Conservation (phyloP, 2,888 invertebrate species). For the Eilema griseolum region DNA sequence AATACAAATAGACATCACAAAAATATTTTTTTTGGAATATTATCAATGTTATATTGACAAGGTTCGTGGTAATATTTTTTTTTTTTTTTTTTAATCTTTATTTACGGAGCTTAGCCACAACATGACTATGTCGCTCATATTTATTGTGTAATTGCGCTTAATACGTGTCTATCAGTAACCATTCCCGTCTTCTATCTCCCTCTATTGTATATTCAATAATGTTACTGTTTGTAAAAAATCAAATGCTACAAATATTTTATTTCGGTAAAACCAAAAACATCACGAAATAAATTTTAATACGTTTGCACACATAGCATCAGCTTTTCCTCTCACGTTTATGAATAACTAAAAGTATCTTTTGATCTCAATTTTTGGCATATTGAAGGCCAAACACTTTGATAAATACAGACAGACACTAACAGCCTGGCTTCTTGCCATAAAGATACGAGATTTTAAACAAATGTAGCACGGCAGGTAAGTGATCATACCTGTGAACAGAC, state of each 20-base stretch:
- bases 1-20: too few species aligned
- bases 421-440: slow-evolving; percentile 14
- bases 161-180: background rate
- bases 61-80: too few species aligned
- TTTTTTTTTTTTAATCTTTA: too few species aligned
- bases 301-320: background rate
- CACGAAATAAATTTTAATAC: background rate
- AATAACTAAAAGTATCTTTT: slow-evolving; percentile 4
- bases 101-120: too few species aligned
- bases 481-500: too few species aligned
- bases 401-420: background rate
- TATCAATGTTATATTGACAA: too few species aligned
- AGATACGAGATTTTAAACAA: background rate
- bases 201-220: too few species aligned
- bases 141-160: too few species aligned
- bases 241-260: background rate
- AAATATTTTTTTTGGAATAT: too few species aligned
- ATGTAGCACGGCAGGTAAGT: background rate
- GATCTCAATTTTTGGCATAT: slow-evolving; percentile 9
- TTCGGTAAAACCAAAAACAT: background rate
- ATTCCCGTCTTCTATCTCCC: background rate
- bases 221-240: background rate
- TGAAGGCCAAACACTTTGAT: slow-evolving; percentile 11
- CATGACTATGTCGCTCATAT: too few species aligned
- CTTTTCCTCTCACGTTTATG: slow-evolving; percentile 15